These are phyloP conservation scores for Aphelenchoides fujianensis DNA, from an alignment of 1,140 invertebrate genomes.

Conservation along the genomic window DNA sequence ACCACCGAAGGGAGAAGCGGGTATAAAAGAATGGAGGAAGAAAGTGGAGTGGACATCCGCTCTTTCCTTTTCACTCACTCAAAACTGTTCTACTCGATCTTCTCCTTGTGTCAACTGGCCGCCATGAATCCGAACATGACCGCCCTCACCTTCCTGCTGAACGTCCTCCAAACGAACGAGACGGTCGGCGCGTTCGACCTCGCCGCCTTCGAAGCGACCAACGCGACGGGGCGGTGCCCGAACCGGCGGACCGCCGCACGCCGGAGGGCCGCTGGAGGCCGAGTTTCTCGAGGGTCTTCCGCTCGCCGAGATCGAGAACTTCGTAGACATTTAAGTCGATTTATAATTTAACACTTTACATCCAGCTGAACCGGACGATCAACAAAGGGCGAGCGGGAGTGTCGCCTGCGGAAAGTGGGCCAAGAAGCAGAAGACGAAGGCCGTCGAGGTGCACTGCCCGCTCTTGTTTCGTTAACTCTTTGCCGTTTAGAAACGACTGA, in stretches of 20 bases:
- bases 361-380: not conserved
- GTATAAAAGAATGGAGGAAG: not conserved
- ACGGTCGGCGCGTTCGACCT: not conserved
- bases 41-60: not conserved
- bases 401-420: not conserved
- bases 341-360: too few species aligned
- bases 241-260: not conserved
- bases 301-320: not conserved
- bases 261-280: not conserved
- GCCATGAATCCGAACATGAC: conserved; percentile 11
- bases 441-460: too few species aligned
- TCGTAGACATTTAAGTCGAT: conserved; percentile 3
- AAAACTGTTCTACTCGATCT: not conserved
- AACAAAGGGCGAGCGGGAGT: not conserved
- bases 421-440: conserved; percentile 4
- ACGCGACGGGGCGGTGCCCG: too few species aligned
- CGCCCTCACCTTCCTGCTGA: not conserved
- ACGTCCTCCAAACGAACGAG: not conserved
- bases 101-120: not conserved
- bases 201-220: not conserved
- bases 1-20: not conserved
- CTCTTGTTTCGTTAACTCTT: not conserved
- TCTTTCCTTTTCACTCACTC: not conserved
- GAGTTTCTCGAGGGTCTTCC: conserved; percentile 2
- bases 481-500: not conserved